Evolutionary conservation across 2,888 invertebrate species (phyloP), one percentile per base, ranked within the genome.

Genomic region (Acanthopleura granulata): DNA sequence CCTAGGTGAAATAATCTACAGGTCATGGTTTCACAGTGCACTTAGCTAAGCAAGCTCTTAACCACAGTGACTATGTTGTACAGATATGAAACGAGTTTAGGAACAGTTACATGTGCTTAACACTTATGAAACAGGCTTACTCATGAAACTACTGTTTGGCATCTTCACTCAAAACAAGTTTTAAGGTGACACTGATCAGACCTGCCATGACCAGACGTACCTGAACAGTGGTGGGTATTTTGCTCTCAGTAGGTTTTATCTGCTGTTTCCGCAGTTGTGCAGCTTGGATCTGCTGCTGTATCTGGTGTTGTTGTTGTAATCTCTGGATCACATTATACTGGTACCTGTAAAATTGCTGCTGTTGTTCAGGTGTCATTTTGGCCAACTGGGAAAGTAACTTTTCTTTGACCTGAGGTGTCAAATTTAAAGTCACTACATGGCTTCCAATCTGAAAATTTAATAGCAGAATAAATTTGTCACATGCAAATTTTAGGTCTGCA

Each of bases 401-500:
- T 40, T 85, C 84, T 69, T 84, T 83, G 79, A 87, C 88, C n/a
- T 84, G 84, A 50, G 82, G 83, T 25, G 86, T 87, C 74, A 88
- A 77, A 73, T 83, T 85, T 70, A 88, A 91, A 78, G 82, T 83
- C 51, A 86, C 72, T 25, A 83, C 77, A 74, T 92, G 92, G 81
- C 92, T 92, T 9, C 89, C 89, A 76, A 90, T 83, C 88, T 89
- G 77, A 40, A 40, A 40, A n/a, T n/a, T n/a, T n/a, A n/a, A n/a
- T n/a, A n/a, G n/a, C n/a, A n/a, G n/a, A n/a, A n/a, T n/a, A n/a
- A n/a, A n/a, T n/a, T n/a, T n/a, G n/a, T n/a, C n/a, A n/a, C n/a
- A n/a, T n/a, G n/a, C n/a, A n/a, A n/a, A n/a, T n/a, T n/a, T n/a
- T n/a, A n/a, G n/a, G n/a, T n/a, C n/a, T n/a, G n/a, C n/a, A n/a